phyloP scores from a whole-genome alignment of 2,113 vertebrate species.

The Neopipo cinnamomea region DNA sequence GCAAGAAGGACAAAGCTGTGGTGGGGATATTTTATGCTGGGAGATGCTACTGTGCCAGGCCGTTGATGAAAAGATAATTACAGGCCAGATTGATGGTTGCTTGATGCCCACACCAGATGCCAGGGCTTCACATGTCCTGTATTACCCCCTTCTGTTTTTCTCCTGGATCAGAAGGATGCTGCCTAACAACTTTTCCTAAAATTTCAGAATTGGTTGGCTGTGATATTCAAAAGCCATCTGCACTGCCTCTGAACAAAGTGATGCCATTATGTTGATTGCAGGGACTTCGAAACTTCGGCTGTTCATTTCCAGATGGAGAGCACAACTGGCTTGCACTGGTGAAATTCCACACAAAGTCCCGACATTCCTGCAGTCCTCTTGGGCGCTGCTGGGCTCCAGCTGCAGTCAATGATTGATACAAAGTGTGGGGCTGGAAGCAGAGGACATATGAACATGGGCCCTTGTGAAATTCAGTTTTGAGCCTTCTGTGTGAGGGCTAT shows the following conservation, averaged over 20 bases:
- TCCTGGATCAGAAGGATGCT: neutral
- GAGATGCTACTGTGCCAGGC: neutral
- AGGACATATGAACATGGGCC: neutral
- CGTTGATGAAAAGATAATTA: slow-evolving; percentile 1
- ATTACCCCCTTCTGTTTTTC: neutral
- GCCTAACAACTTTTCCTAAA: neutral
- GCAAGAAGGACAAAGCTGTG: slow-evolving; percentile 26
- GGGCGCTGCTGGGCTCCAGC: neutral
- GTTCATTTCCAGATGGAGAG: neutral
- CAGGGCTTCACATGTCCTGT: neutral
- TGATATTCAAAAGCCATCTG: neutral
- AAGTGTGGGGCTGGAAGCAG: neutral
- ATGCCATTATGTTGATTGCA: slow-evolving; percentile 12
- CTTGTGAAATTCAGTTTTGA: slow-evolving; percentile 37
- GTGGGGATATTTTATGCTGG: neutral
- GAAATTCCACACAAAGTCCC: slow-evolving; percentile 69
- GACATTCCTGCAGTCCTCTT: slow-evolving; percentile 42
- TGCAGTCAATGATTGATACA: slow-evolving; percentile 39
- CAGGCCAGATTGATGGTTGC: neutral
- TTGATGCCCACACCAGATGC: slow-evolving; percentile 1
- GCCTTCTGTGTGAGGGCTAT: neutral
- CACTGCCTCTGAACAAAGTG: neutral
- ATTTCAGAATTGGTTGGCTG: neutral
- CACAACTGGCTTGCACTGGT: slow-evolving; percentile 16
- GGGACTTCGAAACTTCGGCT: neutral